Evolutionary conservation across 2,888 invertebrate genomes (phyloP).

Genomic region (Zootermopsis nevadensis): DNA sequence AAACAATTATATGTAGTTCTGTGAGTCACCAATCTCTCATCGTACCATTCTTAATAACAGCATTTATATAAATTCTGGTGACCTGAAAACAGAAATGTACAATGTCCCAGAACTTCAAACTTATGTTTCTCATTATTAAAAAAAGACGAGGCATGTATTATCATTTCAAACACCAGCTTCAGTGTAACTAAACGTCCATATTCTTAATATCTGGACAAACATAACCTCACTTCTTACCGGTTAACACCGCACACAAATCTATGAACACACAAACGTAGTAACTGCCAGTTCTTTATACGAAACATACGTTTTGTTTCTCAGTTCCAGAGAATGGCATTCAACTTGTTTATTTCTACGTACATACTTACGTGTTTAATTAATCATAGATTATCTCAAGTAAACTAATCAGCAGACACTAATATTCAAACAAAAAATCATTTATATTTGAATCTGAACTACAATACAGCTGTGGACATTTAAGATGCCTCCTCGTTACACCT

Average conservation of each 20-base stretch:
- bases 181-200: not conserved
- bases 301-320: not conserved
- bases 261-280: constrained; percentile 17
- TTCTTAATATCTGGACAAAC: not conserved
- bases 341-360: not conserved
- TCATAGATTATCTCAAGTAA: not conserved
- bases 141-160: too few relatives aligned
- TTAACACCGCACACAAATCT: constrained; percentile 3
- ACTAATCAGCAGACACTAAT: not conserved
- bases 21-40: not conserved
- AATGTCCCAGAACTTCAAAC: too few relatives aligned
- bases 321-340: not conserved
- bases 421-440: not conserved
- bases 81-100: too few relatives aligned
- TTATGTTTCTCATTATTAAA: too few relatives aligned
- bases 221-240: not conserved
- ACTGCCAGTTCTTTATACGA: not conserved
- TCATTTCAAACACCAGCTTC: not conserved
- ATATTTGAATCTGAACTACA: not conserved
- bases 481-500: not conserved
- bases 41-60: not conserved
- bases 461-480: not conserved
- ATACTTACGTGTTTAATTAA: not conserved
- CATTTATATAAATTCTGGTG: not conserved
- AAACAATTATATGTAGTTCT: not conserved